Evolutionary conservation across 2,888 invertebrate species (phyloP).

Genomic region (Sisyra terminalis): DNA sequence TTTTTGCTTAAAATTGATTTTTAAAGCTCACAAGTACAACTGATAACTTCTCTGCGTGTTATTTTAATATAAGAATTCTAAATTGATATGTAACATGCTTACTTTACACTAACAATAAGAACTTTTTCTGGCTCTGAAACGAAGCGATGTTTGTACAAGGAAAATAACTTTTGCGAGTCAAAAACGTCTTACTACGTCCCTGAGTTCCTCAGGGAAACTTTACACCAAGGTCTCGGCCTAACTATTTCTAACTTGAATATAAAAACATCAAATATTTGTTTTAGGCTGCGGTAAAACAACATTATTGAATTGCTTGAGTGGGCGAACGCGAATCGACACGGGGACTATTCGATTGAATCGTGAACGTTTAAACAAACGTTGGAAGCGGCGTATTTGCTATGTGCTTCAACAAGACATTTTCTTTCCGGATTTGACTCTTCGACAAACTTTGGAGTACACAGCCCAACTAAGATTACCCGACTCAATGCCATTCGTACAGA

Average conservation of each 20-base stretch:
- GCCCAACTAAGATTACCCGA: conserved; percentile 48
- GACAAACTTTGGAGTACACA: conserved; percentile 53
- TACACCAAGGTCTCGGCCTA: neutral
- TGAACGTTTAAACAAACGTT: conserved; percentile 44
- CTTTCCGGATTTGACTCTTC: conserved; percentile 58
- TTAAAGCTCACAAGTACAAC: too few relatives aligned
- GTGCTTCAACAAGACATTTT: conserved; percentile 71
- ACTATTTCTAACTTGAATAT: too few relatives aligned
- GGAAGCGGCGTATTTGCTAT: conserved; percentile 62
- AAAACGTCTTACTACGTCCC: too few relatives aligned
- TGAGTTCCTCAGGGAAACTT: too few relatives aligned
- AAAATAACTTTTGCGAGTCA: neutral
- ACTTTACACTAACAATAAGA: too few relatives aligned
- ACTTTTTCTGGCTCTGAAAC: too few relatives aligned
- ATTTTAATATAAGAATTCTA: too few relatives aligned
- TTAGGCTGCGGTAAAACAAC: conserved; percentile 69
- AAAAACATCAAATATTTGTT: neutral
- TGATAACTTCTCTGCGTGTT: too few relatives aligned
- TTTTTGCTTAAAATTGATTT: too few relatives aligned
- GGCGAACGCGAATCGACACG: conserved; percentile 42
- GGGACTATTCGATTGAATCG: conserved; percentile 39
- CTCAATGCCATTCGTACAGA: conserved; percentile 48
- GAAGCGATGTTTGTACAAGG: neutral
- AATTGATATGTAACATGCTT: too few relatives aligned
- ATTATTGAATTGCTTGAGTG: conserved; percentile 56